phyloP scores from a whole-genome alignment of 1,140 invertebrate genomes.

The Zaprionus africanus region DNA sequence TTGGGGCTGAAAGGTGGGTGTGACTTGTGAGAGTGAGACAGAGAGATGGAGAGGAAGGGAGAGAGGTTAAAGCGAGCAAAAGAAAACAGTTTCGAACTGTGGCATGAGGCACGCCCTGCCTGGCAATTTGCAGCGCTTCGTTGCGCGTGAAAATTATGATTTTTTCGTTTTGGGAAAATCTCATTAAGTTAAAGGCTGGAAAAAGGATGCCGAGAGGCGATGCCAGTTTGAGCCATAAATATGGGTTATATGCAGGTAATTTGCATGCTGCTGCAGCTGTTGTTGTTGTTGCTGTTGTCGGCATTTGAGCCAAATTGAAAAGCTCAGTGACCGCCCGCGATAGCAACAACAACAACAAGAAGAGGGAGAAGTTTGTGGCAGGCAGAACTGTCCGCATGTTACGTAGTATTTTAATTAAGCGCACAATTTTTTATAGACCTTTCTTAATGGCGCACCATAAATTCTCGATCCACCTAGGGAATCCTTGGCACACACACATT shows the following conservation, averaged over 20 bases:
- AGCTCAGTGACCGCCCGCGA: constrained; percentile 43
- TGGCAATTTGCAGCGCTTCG: constrained; percentile 74
- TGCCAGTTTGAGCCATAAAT: constrained; percentile 61
- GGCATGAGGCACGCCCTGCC: constrained; percentile 68
- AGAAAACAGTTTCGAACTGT: constrained; percentile 48
- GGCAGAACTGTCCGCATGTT: constrained; percentile 21
- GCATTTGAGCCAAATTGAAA: constrained; percentile 61
- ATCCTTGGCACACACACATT: constrained; percentile 21
- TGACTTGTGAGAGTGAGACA: neutral
- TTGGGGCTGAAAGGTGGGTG: constrained; percentile 14
- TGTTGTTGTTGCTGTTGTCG: constrained; percentile 19
- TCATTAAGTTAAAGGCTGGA: constrained; percentile 63
- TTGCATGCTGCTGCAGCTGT: constrained; percentile 50
- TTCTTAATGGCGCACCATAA: constrained; percentile 71
- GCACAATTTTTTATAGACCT: constrained; percentile 68
- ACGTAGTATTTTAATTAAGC: constrained; percentile 77
- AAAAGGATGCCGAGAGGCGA: constrained; percentile 73
- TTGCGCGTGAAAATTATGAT: constrained; percentile 81
- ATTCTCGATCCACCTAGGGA: constrained; percentile 50
- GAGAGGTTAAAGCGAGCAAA: neutral
- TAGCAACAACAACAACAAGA: constrained; percentile 9
- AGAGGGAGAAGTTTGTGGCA: neutral
- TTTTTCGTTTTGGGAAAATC: constrained; percentile 71
- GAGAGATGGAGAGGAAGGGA: neutral
- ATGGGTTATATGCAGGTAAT: constrained; percentile 60